Base-by-base conservation (phyloP, 2,888 invertebrate genomes). In the Plemyria rubiginata region DNA sequence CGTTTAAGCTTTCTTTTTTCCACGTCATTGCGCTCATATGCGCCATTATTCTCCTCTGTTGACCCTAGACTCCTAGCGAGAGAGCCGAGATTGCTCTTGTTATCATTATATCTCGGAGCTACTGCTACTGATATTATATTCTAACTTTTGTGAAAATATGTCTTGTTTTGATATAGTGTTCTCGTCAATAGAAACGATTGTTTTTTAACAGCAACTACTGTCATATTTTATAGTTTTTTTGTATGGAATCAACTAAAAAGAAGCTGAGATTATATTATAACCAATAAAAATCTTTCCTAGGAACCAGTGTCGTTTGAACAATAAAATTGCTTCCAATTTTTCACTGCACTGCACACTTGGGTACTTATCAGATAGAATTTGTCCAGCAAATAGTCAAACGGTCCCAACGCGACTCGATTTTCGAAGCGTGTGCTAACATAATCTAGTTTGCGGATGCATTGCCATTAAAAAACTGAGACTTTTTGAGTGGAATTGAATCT, bases 1-100 rank as follows among this genome's bases (percentile, higher is more conserved):
- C 71, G 77, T 84, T 84, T 77, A 75, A 81, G 75, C 73, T 77
- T 80, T 79, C 74, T 75, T 80, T 79, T 80, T 79, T 74, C 75
- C 68, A 70, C 73, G 58, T 73, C 78, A 79, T 75, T 78, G 78
- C 75, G 67, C 70, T 66, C 71, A 68, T 71, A 65, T 73, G 66
- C 65, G 64, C 71, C 62, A 71, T 73, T 78, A 71, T 72, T 72
- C 70, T 67, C 67, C 67, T 45, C 52, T 60, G 64, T 65, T 65
- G 60, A 65, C 64, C 64, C 53, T 60, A 46, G 53, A 52, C 56
- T 48, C 54, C 46, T 56, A 46, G 61, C 51, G 55, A 38, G 60
- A 38, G 22, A 55, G 60, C 22, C 49, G 56, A 60, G 60, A 46
- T 38, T 54, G 54, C 59, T 58, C 62, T 73, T 65, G 54, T 66